Conservation (phyloP, 2,113 vertebrate species). For the Thamnaconus septentrionalis region DNA sequence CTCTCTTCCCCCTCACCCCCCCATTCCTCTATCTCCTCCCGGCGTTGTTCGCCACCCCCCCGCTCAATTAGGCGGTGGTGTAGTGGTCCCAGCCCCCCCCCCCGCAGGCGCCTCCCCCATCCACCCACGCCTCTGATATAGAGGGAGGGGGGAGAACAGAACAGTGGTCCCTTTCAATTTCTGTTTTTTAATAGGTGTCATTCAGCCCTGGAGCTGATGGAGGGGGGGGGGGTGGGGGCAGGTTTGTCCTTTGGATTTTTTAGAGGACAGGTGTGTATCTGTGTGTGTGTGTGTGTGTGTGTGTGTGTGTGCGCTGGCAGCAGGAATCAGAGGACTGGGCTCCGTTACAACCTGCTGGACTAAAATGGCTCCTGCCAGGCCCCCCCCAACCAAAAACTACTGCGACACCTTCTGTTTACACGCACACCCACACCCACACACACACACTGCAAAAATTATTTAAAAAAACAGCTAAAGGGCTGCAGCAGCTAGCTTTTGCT, state of each 20-base stretch:
- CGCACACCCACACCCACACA: conserved; percentile 33
- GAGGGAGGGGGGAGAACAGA: conserved; percentile 32
- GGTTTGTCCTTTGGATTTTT: conserved; percentile 63
- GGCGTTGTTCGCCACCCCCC: conserved; percentile 65
- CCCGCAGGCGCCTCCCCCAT: not conserved
- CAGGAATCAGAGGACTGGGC: conserved; percentile 47
- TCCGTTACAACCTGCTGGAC: conserved; percentile 44
- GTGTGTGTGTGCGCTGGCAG: conserved; percentile 43
- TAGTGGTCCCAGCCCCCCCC: conserved; percentile 49
- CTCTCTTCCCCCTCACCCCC: conserved; percentile 4
- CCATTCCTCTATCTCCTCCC: conserved; percentile 62
- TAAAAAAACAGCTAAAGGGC: conserved; percentile 51
- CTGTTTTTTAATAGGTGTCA: conserved; percentile 44
- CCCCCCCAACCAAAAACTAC: conserved; percentile 28
- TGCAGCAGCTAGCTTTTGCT: conserved; percentile 41
- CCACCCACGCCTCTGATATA: conserved; percentile 47
- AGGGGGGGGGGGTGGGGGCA: conserved; percentile 34
- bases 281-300: conserved; percentile 19
- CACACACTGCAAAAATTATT: conserved; percentile 41
- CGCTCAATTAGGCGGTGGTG: conserved; percentile 72
- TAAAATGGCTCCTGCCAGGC: conserved; percentile 33
- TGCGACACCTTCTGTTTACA: conserved; percentile 59
- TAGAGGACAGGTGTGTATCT: conserved; percentile 66
- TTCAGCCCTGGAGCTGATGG: conserved; percentile 55
- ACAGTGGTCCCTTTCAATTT: conserved; percentile 50